Base-by-base conservation (phyloP, 1,140 invertebrate species). In the Cylas formicarius region DNA sequence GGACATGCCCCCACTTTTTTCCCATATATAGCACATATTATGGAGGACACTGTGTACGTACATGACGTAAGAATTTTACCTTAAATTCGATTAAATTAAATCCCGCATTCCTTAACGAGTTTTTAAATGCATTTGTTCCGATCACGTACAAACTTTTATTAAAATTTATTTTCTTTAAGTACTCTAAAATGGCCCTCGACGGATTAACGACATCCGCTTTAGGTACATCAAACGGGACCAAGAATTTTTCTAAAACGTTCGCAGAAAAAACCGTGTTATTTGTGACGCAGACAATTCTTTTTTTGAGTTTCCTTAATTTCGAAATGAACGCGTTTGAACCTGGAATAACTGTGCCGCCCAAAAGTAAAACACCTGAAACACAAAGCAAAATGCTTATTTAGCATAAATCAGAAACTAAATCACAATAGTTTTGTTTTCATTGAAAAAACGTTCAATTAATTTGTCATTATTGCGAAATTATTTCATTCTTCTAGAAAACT, bases 121-220 rank as follows among this genome's bases (percentile, higher is more conserved):
- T 5, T 13, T 36, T 47, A n/a, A 13, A 8, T 7, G 20, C 11
- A 7, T 4, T 0, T 9, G 9, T 1, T 1, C 21, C 20, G 13
- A 47, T 24, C n/a, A 33, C 24, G 34, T 39, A 47, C 32, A 47
- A 33, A 32, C 40, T 37, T 19, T 39, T 39, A 3, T 38, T 2
- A 17, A 47, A 39, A 11, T 33, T 13, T 1, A 33, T 39, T 29
- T 39, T 32, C 13, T 33, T 39, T 16, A 47, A 14, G 11, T 39
- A 40, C 3, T 17, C n/a, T n/a, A 47, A n/a, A 5, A 47, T 11
- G 16, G 13, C 4, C 11, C 4, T n/a, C 16, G 22, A 39, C 7
- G 44, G 44, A 4, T 13, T 39, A 6, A 32, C 14, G 27, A 47
- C 26, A 24, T 47, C 44, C 8, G 33, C 36, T 2, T 13, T n/a